These are phyloP conservation scores for Amblyjoppa proteus DNA, from an alignment of 2,888 invertebrate species.

Conservation along the genomic window DNA sequence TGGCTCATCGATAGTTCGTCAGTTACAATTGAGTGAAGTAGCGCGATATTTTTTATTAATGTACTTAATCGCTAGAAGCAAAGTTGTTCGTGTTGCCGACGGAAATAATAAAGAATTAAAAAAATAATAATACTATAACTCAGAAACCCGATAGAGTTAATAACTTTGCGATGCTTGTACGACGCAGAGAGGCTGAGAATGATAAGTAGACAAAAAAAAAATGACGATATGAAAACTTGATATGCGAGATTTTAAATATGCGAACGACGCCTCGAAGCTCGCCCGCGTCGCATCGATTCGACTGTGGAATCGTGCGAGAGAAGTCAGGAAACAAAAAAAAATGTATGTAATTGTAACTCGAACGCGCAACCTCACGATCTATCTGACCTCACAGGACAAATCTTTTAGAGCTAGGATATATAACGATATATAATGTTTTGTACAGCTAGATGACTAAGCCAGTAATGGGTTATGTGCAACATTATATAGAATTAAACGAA, in stretches of 20 bases:
- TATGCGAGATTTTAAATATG: conserved; percentile 35
- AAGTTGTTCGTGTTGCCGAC: conserved; percentile 56
- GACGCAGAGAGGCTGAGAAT: conserved; percentile 44
- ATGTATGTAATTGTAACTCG: conserved; percentile 70
- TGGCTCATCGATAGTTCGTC: conserved; percentile 72
- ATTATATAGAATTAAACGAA: conserved; percentile 79
- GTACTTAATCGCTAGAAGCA: conserved; percentile 78
- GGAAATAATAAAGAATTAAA: conserved; percentile 2
- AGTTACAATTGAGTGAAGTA: conserved; percentile 74
- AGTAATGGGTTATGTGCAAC: conserved; percentile 84
- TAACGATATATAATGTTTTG: conserved; percentile 84
- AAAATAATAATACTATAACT: conserved; percentile 7
- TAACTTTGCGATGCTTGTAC: conserved; percentile 30
- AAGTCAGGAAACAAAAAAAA: conserved; percentile 29
- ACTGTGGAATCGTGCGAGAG: conserved; percentile 45
- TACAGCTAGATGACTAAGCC: conserved; percentile 84
- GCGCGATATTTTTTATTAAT: conserved; percentile 79
- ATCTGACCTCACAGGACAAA: conserved; percentile 83
- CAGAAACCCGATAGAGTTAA: conserved; percentile 27
- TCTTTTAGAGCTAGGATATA: conserved; percentile 81
- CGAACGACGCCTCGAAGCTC: conserved; percentile 56
- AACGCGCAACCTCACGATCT: conserved; percentile 76
- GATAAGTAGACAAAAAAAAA: conserved; percentile 41
- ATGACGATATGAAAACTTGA: conserved; percentile 19
- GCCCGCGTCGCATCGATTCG: conserved; percentile 51